Percentiles rank a stretch among this genome's conserved stretches.
phyloP scores from a whole-genome alignment of 2,113 vertebrate genomes.

The Channa argus region DNA sequence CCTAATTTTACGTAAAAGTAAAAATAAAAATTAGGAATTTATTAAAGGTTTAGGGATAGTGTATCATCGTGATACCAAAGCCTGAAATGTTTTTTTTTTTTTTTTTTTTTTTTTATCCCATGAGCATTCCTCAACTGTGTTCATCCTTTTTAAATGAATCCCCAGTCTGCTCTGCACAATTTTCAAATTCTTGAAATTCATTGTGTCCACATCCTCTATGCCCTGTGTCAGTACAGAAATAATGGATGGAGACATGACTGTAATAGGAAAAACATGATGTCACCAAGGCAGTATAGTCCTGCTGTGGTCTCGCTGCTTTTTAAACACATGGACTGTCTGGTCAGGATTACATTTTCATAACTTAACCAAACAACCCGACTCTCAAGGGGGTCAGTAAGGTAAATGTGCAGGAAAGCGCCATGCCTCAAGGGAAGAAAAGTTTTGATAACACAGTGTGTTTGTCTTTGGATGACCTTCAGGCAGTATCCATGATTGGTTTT shows the following conservation, averaged over 20 bases:
- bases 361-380: conserved; percentile 56
- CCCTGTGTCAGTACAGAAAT: not conserved
- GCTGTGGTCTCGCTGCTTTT: conserved; percentile 1
- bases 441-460: conserved; percentile 7
- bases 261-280: conserved; percentile 6
- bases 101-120: too few relatives aligned
- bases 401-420: conserved; percentile 35
- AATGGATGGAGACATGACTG: conserved; percentile 6
- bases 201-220: not conserved
- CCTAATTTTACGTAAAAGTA: too few relatives aligned
- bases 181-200: not conserved
- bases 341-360: conserved; percentile 45
- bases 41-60: too few relatives aligned
- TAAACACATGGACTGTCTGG: conserved; percentile 35
- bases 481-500: conserved; percentile 65
- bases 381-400: conserved; percentile 23
- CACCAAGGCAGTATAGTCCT: not conserved
- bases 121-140: too few relatives aligned
- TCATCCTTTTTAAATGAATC: too few relatives aligned
- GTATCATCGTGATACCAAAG: too few relatives aligned
- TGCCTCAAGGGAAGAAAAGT: conserved; percentile 19
- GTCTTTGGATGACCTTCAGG: conserved; percentile 34
- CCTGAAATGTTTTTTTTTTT: too few relatives aligned
- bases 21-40: too few relatives aligned
- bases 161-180: not conserved